Conservation (phyloP, 2,113 vertebrate species). For the Mastomys natalensis region DNA sequence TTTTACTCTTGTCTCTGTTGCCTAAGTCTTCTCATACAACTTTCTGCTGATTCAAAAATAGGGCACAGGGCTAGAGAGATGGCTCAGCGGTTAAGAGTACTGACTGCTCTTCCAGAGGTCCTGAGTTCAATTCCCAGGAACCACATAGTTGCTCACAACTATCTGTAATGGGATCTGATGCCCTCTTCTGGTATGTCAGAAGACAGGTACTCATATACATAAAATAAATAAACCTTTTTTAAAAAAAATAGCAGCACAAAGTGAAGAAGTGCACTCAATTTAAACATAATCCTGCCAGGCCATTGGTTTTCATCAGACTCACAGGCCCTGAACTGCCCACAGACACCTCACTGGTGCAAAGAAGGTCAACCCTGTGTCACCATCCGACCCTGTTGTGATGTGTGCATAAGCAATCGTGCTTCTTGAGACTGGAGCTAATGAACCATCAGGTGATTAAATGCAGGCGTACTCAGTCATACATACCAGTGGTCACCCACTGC, state of each 20-base stretch:
- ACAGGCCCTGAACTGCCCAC: background rate
- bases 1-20: background rate
- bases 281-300: background rate
- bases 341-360: background rate
- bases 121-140: too few relatives aligned
- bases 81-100: too few relatives aligned
- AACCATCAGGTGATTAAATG: background rate
- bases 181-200: too few relatives aligned
- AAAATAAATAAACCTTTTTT: too few relatives aligned
- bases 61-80: background rate
- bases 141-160: too few relatives aligned
- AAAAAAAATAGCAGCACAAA: constrained; percentile 4
- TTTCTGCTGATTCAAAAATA: background rate
- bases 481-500: background rate
- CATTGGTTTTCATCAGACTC: background rate
- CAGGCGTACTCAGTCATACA: rapidly evolving
- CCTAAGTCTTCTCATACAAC: background rate
- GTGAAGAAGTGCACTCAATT: background rate
- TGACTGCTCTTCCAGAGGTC: too few relatives aligned
- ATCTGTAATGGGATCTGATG: too few relatives aligned
- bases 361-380: too few relatives aligned
- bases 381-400: background rate
- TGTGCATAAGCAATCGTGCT: background rate
- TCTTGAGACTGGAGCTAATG: background rate
- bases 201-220: too few relatives aligned